Percentiles rank a stretch among this genome's conserved stretches.
These are phyloP conservation scores for Pelecanoides urinatrix DNA, from an alignment of 2,113 vertebrate genomes.

Conservation along the genomic window DNA sequence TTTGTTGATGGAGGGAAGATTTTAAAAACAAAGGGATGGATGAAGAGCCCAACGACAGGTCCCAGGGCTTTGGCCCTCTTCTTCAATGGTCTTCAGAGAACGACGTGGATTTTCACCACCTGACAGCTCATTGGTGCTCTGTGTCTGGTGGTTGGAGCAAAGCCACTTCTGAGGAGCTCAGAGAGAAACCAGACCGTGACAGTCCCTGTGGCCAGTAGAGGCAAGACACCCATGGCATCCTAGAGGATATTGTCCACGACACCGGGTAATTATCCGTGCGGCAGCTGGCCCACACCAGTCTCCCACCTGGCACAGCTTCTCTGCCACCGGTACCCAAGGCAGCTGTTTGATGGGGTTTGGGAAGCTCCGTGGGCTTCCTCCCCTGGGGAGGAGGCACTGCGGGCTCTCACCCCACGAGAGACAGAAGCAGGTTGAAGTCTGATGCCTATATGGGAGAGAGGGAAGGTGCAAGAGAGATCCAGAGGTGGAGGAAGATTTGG, in stretches of 20 bases:
- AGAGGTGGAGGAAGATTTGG: accelerated
- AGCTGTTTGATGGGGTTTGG: not conserved
- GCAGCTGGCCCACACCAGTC: not conserved
- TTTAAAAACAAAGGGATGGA: not conserved
- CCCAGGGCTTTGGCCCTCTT: not conserved
- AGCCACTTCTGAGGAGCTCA: not conserved
- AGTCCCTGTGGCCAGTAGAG: not conserved
- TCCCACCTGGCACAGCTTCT: not conserved
- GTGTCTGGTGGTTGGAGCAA: accelerated
- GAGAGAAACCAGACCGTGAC: not conserved
- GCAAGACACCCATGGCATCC: not conserved
- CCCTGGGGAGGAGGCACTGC: not conserved
- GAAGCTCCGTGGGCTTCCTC: not conserved
- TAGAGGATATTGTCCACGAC: not conserved
- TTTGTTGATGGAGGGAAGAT: not conserved
- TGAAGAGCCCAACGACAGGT: not conserved
- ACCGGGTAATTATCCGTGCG: not conserved
- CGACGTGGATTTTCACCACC: accelerated
- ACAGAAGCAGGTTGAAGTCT: not conserved
- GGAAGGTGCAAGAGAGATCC: not conserved
- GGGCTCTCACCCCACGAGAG: not conserved
- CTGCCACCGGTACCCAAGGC: accelerated
- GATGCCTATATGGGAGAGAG: not conserved
- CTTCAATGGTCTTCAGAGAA: not conserved
- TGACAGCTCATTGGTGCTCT: accelerated